Conservation (phyloP, 2,797 vertebrate species). For the Gila robusta region DNA sequence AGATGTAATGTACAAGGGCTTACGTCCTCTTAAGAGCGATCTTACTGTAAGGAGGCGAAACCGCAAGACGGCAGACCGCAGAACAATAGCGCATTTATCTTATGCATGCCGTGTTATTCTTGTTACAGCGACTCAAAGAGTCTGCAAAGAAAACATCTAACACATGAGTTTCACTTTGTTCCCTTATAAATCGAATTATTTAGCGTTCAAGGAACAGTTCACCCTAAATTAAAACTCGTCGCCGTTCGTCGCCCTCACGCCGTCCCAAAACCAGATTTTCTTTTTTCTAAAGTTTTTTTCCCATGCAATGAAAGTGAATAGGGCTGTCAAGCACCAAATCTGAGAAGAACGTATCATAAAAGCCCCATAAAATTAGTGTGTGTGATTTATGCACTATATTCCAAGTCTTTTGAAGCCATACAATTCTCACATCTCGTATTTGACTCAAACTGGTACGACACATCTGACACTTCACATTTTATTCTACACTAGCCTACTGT, state of each 20-base stretch:
- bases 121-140: slow-evolving; percentile 50
- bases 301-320: not conserved
- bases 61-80: slow-evolving; percentile 32
- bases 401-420: not conserved
- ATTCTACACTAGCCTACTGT: not conserved
- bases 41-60: slow-evolving; percentile 40
- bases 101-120: slow-evolving; percentile 33
- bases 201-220: slow-evolving; percentile 21
- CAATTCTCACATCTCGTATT: not conserved
- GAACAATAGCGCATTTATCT: slow-evolving; percentile 58
- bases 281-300: not conserved
- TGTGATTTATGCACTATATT: not conserved
- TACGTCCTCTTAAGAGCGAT: slow-evolving; percentile 49
- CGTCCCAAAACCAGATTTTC: slow-evolving; percentile 13
- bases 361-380: not conserved
- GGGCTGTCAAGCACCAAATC: not conserved
- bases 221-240: slow-evolving; percentile 29
- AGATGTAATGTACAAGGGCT: slow-evolving; percentile 60
- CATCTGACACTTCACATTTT: not conserved
- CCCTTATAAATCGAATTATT: slow-evolving; percentile 42
- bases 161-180: slow-evolving; percentile 30
- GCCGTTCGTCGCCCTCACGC: not conserved
- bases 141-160: slow-evolving; percentile 44
- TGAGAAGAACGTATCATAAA: not conserved
- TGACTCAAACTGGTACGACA: not conserved